Evolutionary conservation across 1,140 invertebrate genomes (phyloP).

Genomic region (Micrasema minimum): DNA sequence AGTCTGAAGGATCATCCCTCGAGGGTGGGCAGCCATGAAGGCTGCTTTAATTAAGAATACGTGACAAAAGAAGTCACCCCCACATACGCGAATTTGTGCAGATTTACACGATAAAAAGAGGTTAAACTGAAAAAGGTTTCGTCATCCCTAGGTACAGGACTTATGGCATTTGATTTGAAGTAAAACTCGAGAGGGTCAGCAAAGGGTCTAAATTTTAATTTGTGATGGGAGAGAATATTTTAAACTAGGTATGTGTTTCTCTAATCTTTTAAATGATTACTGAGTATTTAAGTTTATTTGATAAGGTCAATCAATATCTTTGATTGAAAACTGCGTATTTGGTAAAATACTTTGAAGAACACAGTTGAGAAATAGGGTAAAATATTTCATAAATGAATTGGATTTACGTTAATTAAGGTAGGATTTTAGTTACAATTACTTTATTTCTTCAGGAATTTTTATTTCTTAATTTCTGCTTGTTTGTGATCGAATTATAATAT

Average conservation of each 20-base stretch:
- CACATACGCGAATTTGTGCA: constrained; percentile 30
- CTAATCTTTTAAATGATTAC: too few relatives aligned
- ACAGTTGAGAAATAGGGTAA: too few relatives aligned
- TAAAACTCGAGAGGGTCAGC: constrained; percentile 59
- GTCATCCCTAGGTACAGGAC: constrained; percentile 61
- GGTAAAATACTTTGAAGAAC: too few relatives aligned
- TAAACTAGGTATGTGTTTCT: not conserved
- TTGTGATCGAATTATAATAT: too few relatives aligned
- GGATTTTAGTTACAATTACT: too few relatives aligned
- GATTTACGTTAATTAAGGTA: too few relatives aligned
- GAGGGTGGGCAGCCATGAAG: constrained; percentile 11
- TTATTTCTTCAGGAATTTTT: too few relatives aligned
- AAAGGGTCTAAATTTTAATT: constrained; percentile 63
- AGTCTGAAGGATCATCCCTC: constrained; percentile 56
- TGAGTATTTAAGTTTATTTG: too few relatives aligned
- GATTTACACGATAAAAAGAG: constrained; percentile 44
- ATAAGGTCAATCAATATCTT: too few relatives aligned
- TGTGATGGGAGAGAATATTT: constrained; percentile 58
- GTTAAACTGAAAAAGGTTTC: constrained; percentile 61
- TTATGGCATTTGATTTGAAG: constrained; percentile 66
- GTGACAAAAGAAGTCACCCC: constrained; percentile 65
- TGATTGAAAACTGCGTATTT: too few relatives aligned
- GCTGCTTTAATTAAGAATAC: constrained; percentile 68
- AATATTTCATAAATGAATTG: too few relatives aligned
- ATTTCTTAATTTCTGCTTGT: too few relatives aligned